Evolutionary conservation across 1,140 invertebrate species (phyloP).

Genomic region (Drosophila quadrilineata): DNA sequence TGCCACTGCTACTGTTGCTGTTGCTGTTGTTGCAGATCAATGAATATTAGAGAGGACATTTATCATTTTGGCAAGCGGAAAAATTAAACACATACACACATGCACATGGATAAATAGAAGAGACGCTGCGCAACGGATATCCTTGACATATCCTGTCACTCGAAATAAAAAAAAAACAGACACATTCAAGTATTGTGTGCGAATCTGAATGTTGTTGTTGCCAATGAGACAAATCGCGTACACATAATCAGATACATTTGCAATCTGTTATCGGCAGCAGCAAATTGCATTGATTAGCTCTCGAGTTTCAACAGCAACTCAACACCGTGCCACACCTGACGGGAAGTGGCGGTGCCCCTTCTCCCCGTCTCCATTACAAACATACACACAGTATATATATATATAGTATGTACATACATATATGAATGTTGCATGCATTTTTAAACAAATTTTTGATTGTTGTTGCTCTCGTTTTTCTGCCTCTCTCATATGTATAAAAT

Average conservation of each 20-base stretch:
- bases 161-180: background rate
- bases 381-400: no score
- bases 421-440: no score
- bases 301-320: constrained; percentile 42
- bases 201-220: no score
- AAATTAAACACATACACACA: constrained; percentile 55
- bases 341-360: constrained; percentile 39
- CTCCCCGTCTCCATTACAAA: background rate
- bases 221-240: constrained; percentile 16
- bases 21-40: constrained; percentile 1
- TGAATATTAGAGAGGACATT: constrained; percentile 48
- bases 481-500: no score
- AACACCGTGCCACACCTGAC: constrained; percentile 57
- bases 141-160: constrained; percentile 70
- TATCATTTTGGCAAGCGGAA: constrained; percentile 66
- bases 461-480: no score
- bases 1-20: no score
- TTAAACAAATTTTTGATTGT: no score
- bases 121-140: constrained; percentile 67
- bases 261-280: constrained; percentile 34
- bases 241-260: constrained; percentile 42
- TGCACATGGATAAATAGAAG: constrained; percentile 4
- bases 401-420: no score
- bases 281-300: constrained; percentile 58
- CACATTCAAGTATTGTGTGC: constrained; percentile 35